Evolutionary conservation across 2,113 vertebrate species (phyloP).

Genomic region (Heloderma charlesbogerti): DNA sequence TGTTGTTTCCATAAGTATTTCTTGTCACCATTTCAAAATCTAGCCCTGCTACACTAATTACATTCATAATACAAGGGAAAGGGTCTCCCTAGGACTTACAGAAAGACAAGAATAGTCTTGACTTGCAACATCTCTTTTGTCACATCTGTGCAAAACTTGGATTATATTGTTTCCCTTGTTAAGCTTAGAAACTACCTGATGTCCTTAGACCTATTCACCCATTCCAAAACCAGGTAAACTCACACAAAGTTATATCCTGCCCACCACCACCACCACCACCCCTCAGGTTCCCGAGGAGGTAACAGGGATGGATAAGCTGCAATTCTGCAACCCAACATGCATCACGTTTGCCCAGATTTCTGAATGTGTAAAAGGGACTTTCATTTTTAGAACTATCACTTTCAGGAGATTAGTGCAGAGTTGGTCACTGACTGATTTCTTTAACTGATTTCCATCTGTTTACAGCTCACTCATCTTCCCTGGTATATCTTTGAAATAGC

Average conservation of each 20-base stretch:
- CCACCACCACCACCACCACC: no score
- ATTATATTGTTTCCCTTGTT: background rate
- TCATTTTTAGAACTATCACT: background rate
- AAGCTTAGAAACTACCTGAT: background rate
- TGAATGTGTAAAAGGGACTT: background rate
- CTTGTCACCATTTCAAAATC: background rate
- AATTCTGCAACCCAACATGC: background rate
- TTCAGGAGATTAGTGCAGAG: background rate
- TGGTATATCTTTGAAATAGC: background rate
- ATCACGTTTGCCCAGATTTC: background rate
- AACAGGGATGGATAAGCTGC: background rate
- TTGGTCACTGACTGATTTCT: background rate
- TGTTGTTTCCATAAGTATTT: background rate
- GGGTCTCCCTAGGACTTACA: background rate
- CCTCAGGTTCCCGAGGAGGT: background rate
- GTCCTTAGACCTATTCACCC: no score
- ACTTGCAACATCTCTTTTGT: background rate
- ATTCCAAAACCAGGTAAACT: background rate
- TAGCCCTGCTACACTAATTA: background rate
- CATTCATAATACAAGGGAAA: background rate
- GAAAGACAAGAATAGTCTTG: background rate
- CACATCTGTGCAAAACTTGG: no score
- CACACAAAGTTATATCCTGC: background rate
- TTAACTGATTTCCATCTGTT: no score
- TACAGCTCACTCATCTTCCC: background rate